Evolutionary conservation across 2,888 invertebrate genomes (phyloP).

Genomic region (Hypercompe scribonia): DNA sequence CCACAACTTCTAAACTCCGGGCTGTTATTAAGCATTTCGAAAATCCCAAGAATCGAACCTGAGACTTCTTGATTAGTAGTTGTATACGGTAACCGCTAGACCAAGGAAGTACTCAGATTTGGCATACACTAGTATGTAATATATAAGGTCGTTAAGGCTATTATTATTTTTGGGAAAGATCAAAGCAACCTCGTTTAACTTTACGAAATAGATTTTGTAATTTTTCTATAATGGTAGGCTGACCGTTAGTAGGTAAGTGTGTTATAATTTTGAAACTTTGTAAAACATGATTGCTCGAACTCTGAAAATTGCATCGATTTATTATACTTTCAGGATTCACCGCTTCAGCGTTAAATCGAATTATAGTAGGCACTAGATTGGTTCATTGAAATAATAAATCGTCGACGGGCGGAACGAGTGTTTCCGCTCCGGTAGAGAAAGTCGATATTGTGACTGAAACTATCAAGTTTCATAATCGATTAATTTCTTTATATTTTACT

Average conservation of each 20-base stretch:
- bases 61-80: no score
- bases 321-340: background rate
- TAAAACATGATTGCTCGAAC: background rate
- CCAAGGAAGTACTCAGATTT: no score
- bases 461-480: background rate
- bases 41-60: no score
- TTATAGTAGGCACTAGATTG: background rate
- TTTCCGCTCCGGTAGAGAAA: background rate
- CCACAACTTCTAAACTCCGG: no score
- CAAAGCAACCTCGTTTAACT: no score
- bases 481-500: background rate
- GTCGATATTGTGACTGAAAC: background rate
- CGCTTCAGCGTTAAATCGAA: background rate
- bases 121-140: no score
- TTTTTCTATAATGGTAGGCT: background rate
- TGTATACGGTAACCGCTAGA: no score
- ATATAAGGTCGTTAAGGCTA: no score
- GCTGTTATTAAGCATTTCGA: no score
- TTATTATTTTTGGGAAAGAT: no score
- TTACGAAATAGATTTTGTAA: background rate
- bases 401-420: background rate
- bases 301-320: background rate
- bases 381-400: conserved; percentile 1
- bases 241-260: no score
- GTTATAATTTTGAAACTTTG: background rate